Evolutionary conservation across 1,140 invertebrate genomes (phyloP), one percentile per base, ranked within the genome.

Genomic region (Drosophila ficusphila): DNA sequence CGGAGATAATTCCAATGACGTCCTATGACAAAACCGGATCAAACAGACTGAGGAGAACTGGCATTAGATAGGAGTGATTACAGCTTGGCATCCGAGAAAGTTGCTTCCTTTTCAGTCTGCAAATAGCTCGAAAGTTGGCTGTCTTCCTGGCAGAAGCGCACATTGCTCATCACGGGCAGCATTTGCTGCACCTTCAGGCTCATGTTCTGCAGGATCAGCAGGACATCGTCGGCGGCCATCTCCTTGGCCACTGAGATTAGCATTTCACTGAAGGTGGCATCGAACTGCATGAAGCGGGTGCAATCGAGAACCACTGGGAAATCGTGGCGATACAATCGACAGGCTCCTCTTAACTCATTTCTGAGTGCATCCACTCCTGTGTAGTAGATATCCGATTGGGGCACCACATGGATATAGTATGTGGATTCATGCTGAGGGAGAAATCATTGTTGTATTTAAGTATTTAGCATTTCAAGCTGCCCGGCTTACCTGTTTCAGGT

Each of bases 241-340:
- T 91, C 88, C 62, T 90, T 91, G 48, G 88, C 81, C 25, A 92
- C 72, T 14, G 78, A 73, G 5, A 77, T 81, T 4, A 90, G 52
- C 91, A 94, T 94, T 90, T 94, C 93, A 1, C 93, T 91, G 2
- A 94, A 93, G 0, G 95, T 94, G 48, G 94, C 95, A 90, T 96
- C 95, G 12, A 95, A 90, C 27, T 92, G 92, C 68, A 93, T 92
- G 49, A 96, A 93, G 38, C 93, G 92, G 0, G 75, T 49, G 48
- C 94, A 95, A 69, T 95, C 93, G 1, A 96, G 34, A 0, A 95
- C 92, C 6, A 95, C 79, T 0, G 94, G 93, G 6, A 93, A 82
- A 11, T 90, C 76, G 38, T 86, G 77, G 11, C 61, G 79, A n/a
- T 91, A 78, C 11, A 91, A 77, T 16, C 71, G 51, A 41, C 90